Evolutionary conservation across 2,797 vertebrate genomes (phyloP).

Genomic region (Thalassophryne amazonica): DNA sequence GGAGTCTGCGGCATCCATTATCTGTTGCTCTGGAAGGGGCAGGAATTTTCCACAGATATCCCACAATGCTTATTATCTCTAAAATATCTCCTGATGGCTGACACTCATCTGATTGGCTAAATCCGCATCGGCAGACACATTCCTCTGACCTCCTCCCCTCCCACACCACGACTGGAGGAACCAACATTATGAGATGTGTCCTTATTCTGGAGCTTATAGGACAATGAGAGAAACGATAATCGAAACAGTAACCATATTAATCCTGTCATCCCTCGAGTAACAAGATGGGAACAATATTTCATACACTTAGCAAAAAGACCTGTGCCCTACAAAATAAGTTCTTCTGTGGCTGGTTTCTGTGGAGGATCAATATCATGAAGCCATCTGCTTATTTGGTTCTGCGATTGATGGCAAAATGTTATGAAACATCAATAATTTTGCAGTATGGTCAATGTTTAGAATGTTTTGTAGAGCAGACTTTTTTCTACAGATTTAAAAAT

Average conservation of each 20-base stretch:
- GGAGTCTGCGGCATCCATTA: constrained; percentile 62
- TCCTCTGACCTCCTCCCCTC: constrained; percentile 29
- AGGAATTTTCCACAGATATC: constrained; percentile 70
- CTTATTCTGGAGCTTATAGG: constrained; percentile 14
- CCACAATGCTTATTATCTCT: constrained; percentile 66
- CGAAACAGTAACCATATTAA: not conserved
- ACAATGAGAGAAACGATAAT: constrained; percentile 13
- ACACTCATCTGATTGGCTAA: constrained; percentile 75
- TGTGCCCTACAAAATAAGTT: no score
- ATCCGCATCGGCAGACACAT: constrained; percentile 54
- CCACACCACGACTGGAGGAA: not conserved
- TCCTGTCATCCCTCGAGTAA: constrained; percentile 6
- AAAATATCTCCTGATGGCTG: constrained; percentile 68
- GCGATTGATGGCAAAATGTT: no score
- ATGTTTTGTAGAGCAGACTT: no score
- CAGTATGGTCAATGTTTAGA: no score
- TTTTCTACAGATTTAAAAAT: no score
- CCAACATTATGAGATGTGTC: constrained; percentile 1
- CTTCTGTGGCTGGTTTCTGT: no score
- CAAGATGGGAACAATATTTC: not conserved
- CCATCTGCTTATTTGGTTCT: no score
- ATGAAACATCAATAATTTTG: no score
- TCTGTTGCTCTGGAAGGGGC: constrained; percentile 60
- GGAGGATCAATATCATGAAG: no score
- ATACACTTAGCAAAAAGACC: not conserved